Percentiles rank a stretch among this genome's conserved stretches.
phyloP scores from a whole-genome alignment of 2,888 invertebrate genomes.

The Himalopsyche kuldschensis region DNA sequence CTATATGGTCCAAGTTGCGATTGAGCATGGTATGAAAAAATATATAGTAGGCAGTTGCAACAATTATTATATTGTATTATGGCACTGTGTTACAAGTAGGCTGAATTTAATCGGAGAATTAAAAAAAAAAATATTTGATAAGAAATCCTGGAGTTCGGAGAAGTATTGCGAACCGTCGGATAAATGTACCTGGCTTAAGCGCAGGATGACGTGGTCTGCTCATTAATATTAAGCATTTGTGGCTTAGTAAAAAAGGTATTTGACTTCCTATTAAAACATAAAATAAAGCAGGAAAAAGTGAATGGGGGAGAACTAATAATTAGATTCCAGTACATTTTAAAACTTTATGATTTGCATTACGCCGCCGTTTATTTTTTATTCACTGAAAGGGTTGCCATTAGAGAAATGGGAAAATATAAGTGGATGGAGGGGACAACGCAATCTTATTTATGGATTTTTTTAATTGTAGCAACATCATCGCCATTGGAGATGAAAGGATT shows the following conservation, averaged over 20 bases:
- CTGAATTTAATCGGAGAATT: too few relatives aligned
- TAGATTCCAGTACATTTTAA: constrained; percentile 38
- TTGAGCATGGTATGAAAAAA: too few relatives aligned
- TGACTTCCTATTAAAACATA: not conserved
- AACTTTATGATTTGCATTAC: constrained; percentile 39
- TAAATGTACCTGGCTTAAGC: too few relatives aligned
- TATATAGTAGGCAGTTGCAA: too few relatives aligned
- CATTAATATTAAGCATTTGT: not conserved
- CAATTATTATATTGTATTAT: too few relatives aligned
- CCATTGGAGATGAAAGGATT: not conserved
- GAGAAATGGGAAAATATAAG: constrained; percentile 26
- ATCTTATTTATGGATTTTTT: not conserved
- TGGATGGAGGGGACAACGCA: constrained; percentile 9
- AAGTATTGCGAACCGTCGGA: too few relatives aligned
- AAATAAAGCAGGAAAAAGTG: not conserved
- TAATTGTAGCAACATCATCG: not conserved
- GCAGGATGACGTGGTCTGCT: too few relatives aligned
- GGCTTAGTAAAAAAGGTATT: not conserved
- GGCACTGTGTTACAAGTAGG: too few relatives aligned
- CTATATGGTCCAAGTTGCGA: too few relatives aligned
- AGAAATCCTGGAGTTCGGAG: too few relatives aligned
- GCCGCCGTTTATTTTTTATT: constrained; percentile 17
- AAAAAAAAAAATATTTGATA: too few relatives aligned
- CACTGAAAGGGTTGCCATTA: constrained; percentile 38
- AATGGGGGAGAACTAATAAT: constrained; percentile 32